Percentiles rank a stretch among this genome's conserved stretches.
Evolutionary conservation across 2,888 invertebrate species (phyloP).

Genomic region (Oscheius onirici): DNA sequence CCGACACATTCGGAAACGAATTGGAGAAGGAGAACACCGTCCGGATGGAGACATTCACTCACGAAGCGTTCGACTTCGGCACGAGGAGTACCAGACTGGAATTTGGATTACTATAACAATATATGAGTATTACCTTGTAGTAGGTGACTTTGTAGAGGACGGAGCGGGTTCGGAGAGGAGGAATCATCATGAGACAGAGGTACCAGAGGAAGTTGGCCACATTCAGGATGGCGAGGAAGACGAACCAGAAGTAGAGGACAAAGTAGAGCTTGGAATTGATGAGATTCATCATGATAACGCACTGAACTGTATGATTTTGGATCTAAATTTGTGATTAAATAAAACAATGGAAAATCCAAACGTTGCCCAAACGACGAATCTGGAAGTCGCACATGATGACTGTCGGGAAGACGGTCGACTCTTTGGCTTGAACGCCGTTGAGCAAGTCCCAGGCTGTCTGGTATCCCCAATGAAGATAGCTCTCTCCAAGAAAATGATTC

Average conservation of each 20-base stretch:
- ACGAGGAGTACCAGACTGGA: neutral
- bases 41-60: conserved; percentile 53
- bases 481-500: conserved; percentile 72
- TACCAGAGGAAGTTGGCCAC: conserved; percentile 62
- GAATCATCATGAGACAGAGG: conserved; percentile 48
- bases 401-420: conserved; percentile 73
- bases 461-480: conserved; percentile 62
- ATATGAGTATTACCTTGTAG: conserved; percentile 9
- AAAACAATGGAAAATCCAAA: neutral
- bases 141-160: conserved; percentile 36
- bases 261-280: conserved; percentile 33
- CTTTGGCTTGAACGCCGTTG: conserved; percentile 69
- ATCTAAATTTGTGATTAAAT: conserved; percentile 36
- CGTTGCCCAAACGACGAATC: conserved; percentile 33
- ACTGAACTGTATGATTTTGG: conserved; percentile 62
- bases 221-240: conserved; percentile 56
- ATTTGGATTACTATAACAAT: neutral
- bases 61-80: conserved; percentile 18
- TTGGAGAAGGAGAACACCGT: conserved; percentile 62
- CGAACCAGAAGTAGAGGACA: conserved; percentile 36
- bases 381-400: conserved; percentile 72
- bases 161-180: conserved; percentile 47
- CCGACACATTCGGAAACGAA: conserved; percentile 64
- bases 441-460: conserved; percentile 47
- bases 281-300: conserved; percentile 65